Conservation (phyloP, 1,140 invertebrate species). For the Lepidostoma basale region DNA sequence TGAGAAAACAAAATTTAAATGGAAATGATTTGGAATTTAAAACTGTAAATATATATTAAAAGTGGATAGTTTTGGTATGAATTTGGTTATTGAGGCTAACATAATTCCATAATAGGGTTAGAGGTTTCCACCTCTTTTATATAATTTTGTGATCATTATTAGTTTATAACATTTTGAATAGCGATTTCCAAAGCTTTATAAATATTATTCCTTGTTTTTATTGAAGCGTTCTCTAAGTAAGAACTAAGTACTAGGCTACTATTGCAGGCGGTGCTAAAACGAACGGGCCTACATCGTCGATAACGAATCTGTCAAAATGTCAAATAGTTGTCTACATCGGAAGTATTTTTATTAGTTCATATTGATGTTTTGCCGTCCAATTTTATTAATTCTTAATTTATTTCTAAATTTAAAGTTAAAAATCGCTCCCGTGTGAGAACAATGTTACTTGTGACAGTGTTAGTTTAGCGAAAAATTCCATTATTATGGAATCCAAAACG, state of each 20-base stretch:
- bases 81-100: no score
- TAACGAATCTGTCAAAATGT: slow-evolving; percentile 31
- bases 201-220: not conserved
- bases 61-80: no score
- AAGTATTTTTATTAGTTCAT: slow-evolving; percentile 29
- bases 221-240: not conserved
- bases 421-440: not conserved
- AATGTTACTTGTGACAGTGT: slow-evolving; percentile 20
- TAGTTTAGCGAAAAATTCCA: slow-evolving; percentile 4
- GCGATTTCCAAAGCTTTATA: no score
- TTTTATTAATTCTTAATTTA: slow-evolving; percentile 20
- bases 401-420: slow-evolving; percentile 6
- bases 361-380: slow-evolving; percentile 27
- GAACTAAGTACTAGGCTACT: not conserved
- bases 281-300: slow-evolving; percentile 5
- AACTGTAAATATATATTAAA: no score
- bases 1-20: not conserved
- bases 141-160: no score
- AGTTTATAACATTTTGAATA: no score
- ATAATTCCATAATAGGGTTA: no score
- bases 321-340: slow-evolving; percentile 26
- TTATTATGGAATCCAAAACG: slow-evolving; percentile 58
- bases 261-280: not conserved
- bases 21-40: not conserved
- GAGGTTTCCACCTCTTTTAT: no score